Conservation (phyloP, 2,888 invertebrate species). For the Zootermopsis nevadensis region DNA sequence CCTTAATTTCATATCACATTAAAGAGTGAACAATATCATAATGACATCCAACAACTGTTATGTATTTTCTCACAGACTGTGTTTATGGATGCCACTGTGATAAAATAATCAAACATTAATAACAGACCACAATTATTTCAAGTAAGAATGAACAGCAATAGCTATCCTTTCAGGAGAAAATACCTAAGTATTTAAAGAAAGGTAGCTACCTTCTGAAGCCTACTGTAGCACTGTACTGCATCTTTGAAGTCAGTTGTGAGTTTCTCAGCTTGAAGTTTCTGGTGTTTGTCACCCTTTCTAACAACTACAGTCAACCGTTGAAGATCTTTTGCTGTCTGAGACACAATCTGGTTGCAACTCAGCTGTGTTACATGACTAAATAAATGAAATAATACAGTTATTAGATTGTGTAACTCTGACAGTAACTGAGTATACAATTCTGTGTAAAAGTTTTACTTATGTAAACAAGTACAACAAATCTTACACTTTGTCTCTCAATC, state of each 20-base stretch:
- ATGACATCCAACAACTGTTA: no score
- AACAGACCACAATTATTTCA: no score
- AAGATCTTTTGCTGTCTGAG: constrained; percentile 78
- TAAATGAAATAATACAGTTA: background rate
- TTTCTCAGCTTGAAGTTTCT: constrained; percentile 85
- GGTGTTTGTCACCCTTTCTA: constrained; percentile 79
- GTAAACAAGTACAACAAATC: constrained; percentile 52
- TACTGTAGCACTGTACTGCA: constrained; percentile 80
- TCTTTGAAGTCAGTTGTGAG: constrained; percentile 86
- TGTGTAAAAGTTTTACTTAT: background rate
- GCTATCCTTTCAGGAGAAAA: no score
- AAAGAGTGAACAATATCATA: no score
- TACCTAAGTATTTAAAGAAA: no score
- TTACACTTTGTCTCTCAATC: constrained; percentile 74
- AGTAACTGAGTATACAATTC: background rate
- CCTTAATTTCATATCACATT: no score
- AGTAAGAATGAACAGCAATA: no score
- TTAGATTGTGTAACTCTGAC: background rate
- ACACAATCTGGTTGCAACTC: constrained; percentile 79
- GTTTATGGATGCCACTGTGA: no score
- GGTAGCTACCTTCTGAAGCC: constrained; percentile 78
- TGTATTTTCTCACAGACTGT: no score
- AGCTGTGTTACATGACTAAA: constrained; percentile 77
- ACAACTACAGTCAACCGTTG: constrained; percentile 77
- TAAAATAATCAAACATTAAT: no score